Evolutionary conservation across 2,888 invertebrate species (phyloP), one percentile per base, ranked within the genome.

Genomic region (Desoria tigrina): DNA sequence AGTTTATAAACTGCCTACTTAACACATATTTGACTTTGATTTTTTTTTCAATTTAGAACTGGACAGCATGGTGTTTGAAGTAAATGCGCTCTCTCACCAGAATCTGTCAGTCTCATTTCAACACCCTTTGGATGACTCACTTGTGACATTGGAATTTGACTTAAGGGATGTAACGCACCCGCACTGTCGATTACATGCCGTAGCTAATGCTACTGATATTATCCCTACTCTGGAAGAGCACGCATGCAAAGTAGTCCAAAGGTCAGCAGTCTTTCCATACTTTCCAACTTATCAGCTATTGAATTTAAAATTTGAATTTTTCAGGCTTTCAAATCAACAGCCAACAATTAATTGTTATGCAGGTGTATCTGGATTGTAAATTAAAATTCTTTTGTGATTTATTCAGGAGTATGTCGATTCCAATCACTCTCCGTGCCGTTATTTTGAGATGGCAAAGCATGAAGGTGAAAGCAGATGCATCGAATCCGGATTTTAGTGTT

Each of bases 71-170:
- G 93, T 94, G 85, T 89, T 96, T 79, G 96, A 97, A 82, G 87
- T 96, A 76, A 92, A 89, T 77, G 92, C 94, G 2, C 82, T 94
- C 39, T 93, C 94, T 0, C 90, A 92, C 84, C 90, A 90, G 70
- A 92, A 92, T 80, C 87, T 97, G 71, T 90, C 91, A 11, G 88
- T 97, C 23, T 90, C 92, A 9, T 86, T 97, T 78, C 94, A 95
- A 79, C 94, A 96, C 82, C 95, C 96, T 0, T 83, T 89, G 23
- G 93, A 94, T 78, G 94, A 94, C 80, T 90, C 91, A 68, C 89
- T 96, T 87, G 92, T 94, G 0, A 94, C 95, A 0, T 90, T 92
- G 16, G 95, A 96, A 79, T 84, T 97, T 70, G 90, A 94, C 79
- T 83, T 97, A 60, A 83, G 86, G 6, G 93, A 94, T 77, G 86